A percentile compares a stretch with the other conserved stretches of the same genome.
Conservation (phyloP, 2,888 invertebrate species). For the Homarus gammarus region DNA sequence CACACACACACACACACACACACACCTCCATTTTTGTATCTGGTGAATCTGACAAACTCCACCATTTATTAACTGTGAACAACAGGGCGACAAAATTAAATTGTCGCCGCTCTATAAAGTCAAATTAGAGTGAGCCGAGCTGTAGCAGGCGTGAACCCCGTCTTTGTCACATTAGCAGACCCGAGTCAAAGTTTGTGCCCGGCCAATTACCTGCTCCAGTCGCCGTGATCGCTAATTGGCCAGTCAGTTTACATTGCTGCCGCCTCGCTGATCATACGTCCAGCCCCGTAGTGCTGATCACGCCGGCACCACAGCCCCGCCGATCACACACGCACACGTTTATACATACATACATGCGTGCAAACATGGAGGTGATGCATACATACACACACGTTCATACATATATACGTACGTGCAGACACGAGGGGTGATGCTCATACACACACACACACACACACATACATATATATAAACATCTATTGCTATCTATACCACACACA, state of each 20-base stretch:
- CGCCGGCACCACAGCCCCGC: not conserved
- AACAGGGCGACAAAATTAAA: slow-evolving; percentile 52
- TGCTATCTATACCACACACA: no score
- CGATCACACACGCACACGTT: not conserved
- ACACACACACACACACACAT: slow-evolving; percentile 47
- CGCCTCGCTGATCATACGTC: slow-evolving; percentile 58
- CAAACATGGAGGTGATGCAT: not conserved
- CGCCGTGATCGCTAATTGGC: slow-evolving; percentile 66
- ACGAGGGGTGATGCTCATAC: not conserved
- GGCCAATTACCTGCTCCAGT: slow-evolving; percentile 63
- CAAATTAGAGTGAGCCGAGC: slow-evolving; percentile 51
- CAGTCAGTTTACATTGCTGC: slow-evolving; percentile 73
- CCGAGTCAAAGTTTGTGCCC: slow-evolving; percentile 63
- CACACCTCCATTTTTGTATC: not conserved
- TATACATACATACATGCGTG: not conserved
- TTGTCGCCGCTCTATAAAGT: slow-evolving; percentile 51
- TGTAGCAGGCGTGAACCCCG: slow-evolving; percentile 54
- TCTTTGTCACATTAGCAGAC: slow-evolving; percentile 65
- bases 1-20: slow-evolving; percentile 7
- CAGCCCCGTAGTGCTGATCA: not conserved
- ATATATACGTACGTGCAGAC: not conserved
- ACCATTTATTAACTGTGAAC: slow-evolving; percentile 23
- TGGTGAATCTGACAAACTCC: slow-evolving; percentile 4
- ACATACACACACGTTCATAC: not conserved
- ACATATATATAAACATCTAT: slow-evolving; percentile 10